These are phyloP conservation scores for Mystacides longicornis DNA, from an alignment of 2,888 invertebrate species.

Conservation along the genomic window DNA sequence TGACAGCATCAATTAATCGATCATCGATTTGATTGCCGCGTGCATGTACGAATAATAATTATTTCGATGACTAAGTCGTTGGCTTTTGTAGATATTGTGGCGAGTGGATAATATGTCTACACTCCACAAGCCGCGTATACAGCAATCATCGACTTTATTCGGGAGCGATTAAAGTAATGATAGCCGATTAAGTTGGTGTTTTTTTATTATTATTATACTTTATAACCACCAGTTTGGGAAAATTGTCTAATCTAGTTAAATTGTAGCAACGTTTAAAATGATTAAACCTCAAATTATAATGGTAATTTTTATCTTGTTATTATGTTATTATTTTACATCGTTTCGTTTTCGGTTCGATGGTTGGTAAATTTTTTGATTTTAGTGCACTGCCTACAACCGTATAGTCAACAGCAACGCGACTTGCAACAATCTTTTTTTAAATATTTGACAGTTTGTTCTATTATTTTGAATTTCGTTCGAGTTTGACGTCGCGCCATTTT, in stretches of 20 bases:
- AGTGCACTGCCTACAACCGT: not conserved
- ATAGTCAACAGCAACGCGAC: not conserved
- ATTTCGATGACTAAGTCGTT: no score
- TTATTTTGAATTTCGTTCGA: no score
- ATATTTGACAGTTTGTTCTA: not conserved
- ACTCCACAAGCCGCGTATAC: not conserved
- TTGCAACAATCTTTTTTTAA: not conserved
- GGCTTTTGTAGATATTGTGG: no score
- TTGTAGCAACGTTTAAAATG: not conserved
- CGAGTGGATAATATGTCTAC: no score
- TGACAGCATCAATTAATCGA: no score
- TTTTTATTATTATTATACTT: not conserved
- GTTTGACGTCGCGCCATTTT: not conserved
- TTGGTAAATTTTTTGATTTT: not conserved
- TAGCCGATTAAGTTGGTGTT: not conserved
- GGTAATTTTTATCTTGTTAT: slow-evolving; percentile 2
- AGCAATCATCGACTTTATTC: not conserved
- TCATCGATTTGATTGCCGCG: no score
- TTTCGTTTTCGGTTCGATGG: not conserved
- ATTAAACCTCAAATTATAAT: slow-evolving; percentile 1
- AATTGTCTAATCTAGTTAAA: slow-evolving; percentile 1
- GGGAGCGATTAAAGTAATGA: not conserved
- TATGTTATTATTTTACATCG: not conserved
- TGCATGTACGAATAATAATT: no score
- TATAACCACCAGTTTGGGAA: slow-evolving; percentile 2